A percentile compares a stretch with the other conserved stretches of the same genome.
Conservation (phyloP, 2,797 vertebrate species). For the Lacerta agilis region DNA sequence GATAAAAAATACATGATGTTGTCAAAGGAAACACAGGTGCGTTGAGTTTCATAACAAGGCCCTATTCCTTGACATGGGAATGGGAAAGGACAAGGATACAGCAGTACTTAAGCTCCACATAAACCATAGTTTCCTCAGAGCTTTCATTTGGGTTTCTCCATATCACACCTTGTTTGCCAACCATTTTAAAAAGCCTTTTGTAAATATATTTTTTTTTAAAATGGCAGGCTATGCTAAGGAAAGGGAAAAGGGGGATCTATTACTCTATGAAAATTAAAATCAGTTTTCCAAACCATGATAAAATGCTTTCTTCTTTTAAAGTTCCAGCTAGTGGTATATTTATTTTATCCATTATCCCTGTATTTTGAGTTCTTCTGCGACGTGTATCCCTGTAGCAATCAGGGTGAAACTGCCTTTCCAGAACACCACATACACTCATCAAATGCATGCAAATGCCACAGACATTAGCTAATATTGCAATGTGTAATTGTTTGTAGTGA, state of each 20-base stretch:
- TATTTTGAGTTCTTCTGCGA: conserved; percentile 8
- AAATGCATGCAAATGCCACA: background rate
- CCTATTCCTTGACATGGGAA: background rate
- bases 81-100: background rate
- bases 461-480: background rate
- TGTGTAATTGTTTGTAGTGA: background rate
- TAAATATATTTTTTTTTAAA: background rate
- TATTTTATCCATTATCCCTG: background rate
- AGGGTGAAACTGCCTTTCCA: background rate
- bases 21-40: background rate
- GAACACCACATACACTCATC: background rate
- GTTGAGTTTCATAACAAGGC: background rate
- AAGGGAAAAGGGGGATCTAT: background rate
- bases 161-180: background rate
- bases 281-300: background rate
- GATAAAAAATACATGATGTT: background rate
- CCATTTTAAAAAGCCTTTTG: background rate
- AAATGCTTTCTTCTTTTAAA: background rate
- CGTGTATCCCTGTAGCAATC: background rate
- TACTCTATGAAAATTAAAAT: background rate
- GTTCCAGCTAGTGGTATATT: background rate
- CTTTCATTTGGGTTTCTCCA: background rate
- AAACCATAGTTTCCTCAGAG: background rate
- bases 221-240: background rate
- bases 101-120: background rate